Evolutionary conservation across 2,888 invertebrate genomes (phyloP), one percentile per base, ranked within the genome.

Genomic region (Papilio elwesi): DNA sequence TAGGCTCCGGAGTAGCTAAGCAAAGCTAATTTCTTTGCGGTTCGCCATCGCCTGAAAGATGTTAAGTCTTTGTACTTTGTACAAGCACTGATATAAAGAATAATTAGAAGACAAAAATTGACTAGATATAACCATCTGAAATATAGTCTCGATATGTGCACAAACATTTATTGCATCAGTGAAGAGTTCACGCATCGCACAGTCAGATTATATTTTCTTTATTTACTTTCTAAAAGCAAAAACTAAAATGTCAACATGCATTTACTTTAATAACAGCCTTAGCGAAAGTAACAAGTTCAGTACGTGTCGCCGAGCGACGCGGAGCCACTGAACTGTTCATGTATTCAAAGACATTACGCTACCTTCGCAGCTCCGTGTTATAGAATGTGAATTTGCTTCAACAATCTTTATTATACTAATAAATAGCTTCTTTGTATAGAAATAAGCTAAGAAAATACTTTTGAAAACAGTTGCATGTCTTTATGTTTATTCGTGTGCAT

Each of bases 291-390:
- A 57, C 26, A 43, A 43, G 7, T 57, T 13, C 38, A 13, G 57
- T 43, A 59, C 59, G 38, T 59, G 59, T 59, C 59, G 59, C 38
- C 59, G 38, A 43, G 38, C 43, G 43, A 43, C 43, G 43, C 43
- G 43, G 59, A 38, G 59, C 38, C 59, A 59, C 59, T 43, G 59
- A 59, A 59, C 59, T 59, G 59, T 43, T 59, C 59, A 59, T 9
- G 38, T 59, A 59, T 59, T 59, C 59, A 59, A n/a, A 55, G 55
- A 12, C 13, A 43, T 43, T 43, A 43, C 43, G 43, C 43, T 36
- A n/a, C 59, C n/a, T 43, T 43, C 13, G 59, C n/a, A 38, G 10
- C 9, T 59, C n/a, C 26, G 13, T 13, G 5, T 43, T 26, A 26
- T 12, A 49, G 49, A 49, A 49, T 49, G 49, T 26, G 12, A 49